Evolutionary conservation across 2,888 invertebrate genomes (phyloP).

Genomic region (Aradus depressus): DNA sequence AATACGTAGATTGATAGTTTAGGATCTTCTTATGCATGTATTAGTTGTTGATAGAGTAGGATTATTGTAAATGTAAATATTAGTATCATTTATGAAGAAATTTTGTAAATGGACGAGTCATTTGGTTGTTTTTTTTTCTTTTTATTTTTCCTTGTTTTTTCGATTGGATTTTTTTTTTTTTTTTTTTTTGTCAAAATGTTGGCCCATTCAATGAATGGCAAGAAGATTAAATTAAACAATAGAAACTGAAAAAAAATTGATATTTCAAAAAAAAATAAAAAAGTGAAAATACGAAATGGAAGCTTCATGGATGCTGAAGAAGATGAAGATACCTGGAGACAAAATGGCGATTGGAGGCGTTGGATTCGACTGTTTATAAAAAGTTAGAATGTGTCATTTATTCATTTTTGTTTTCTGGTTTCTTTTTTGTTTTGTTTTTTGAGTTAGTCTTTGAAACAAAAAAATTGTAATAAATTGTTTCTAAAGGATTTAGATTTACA

Average conservation of each 20-base stretch:
- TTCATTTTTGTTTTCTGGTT: constrained; percentile 10
- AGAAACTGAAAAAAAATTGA: constrained; percentile 3
- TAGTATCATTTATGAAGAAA: constrained; percentile 3
- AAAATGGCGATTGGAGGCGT: neutral
- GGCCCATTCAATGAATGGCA: neutral
- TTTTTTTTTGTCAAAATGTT: neutral
- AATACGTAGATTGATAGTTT: constrained; percentile 9
- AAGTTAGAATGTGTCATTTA: constrained; percentile 15
- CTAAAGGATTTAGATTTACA: too few relatives aligned
- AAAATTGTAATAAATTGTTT: too few relatives aligned
- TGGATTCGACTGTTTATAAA: constrained; percentile 1
- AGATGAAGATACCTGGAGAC: neutral
- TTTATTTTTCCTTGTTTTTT: neutral
- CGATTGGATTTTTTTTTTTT: neutral
- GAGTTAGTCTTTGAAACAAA: neutral
- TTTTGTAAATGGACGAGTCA: constrained; percentile 18
- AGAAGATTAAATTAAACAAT: neutral
- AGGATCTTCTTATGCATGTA: constrained; percentile 5
- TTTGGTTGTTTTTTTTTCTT: constrained; percentile 3
- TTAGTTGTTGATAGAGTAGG: constrained; percentile 18
- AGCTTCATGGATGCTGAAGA: neutral
- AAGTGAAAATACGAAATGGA: neutral
- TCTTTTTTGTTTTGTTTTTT: constrained; percentile 6
- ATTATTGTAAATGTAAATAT: constrained; percentile 12
- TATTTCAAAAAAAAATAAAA: neutral